Evolutionary conservation across 2,797 vertebrate genomes (phyloP), one percentile per base, ranked within the genome.

Genomic region (Pteronotus mesoamericanus): DNA sequence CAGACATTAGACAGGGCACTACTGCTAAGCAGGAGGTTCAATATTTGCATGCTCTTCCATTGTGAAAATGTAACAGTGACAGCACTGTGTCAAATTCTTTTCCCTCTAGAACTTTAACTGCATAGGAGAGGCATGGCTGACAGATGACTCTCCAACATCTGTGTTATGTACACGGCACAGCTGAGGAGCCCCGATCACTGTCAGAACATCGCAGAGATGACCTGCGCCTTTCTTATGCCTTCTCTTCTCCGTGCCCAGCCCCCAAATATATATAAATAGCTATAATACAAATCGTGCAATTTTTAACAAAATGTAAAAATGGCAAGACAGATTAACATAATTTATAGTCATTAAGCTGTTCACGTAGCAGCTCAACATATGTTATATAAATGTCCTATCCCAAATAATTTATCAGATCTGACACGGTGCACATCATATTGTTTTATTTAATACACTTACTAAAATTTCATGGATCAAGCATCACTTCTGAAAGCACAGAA

Each of bases 61-160:
- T 99, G 99, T 99, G 99, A 99, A 99, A 99, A 99, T 99, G 98
- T 99, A 99, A 99, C 99, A 99, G 99, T 99, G 99, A 99, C 99
- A 99, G 99, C 99, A 99, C 99, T 99, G 99, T 99, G 99, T 99
- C 99, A 99, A 99, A 99, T 99, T 99, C 98, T 99, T 99, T 99
- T 99, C 99, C 99, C 99, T 98, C 98, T 99, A 99, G 99, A 99
- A 99, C 99, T 99, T 98, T 98, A 98, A 99, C 99, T 99, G 99
- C 98, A 99, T 99, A 98, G 99, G 99, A 99, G 99, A 99, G 99
- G 99, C 99, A 99, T 99, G 99, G 99, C 99, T 99, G 99, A 99
- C 99, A 99, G 99, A 99, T 99, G 99, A 99, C 99, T 99, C 98
- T 99, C 98, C 99, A 99, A 99, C 99, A 99, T 99, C 99, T 99